phyloP scores from a whole-genome alignment of 2,113 vertebrate genomes.

The Syngnathoides biaculeatus region DNA sequence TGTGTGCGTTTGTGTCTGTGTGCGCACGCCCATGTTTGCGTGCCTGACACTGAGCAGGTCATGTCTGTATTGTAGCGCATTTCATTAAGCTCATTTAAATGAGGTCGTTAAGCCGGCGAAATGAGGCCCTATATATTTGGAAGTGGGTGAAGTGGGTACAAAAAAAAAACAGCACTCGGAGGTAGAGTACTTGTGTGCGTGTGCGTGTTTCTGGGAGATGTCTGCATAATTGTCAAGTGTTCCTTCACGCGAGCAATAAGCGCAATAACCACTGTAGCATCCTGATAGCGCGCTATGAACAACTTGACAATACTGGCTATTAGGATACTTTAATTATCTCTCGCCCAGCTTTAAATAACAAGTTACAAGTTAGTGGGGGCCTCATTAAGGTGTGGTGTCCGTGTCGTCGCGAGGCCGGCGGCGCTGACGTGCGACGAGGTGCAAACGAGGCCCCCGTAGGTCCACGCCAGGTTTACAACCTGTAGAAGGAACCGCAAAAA shows the following conservation, averaged over 20 bases:
- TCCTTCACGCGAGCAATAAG: neutral
- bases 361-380: neutral
- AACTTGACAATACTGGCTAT: constrained; percentile 2
- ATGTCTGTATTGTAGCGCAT: constrained; percentile 67
- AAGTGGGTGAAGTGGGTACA: constrained; percentile 48
- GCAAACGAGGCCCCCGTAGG: neutral
- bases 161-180: constrained; percentile 39
- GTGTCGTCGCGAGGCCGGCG: neutral
- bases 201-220: neutral
- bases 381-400: neutral
- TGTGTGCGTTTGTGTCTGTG: neutral
- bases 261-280: constrained; percentile 1
- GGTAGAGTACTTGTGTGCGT: constrained; percentile 23
- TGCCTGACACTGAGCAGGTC: constrained; percentile 35
- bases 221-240: neutral
- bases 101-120: constrained; percentile 70
- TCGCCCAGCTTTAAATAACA: neutral
- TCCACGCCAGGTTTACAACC: neutral
- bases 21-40: too few relatives aligned
- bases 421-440: neutral
- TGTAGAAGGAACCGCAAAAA: neutral
- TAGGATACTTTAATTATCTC: constrained; percentile 3
- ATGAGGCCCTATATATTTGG: constrained; percentile 66
- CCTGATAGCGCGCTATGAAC: neutral
- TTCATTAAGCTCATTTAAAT: constrained; percentile 76